These are phyloP conservation scores for Stenotaenia linearis DNA, from an alignment of 2,888 invertebrate species.

Conservation along the genomic window DNA sequence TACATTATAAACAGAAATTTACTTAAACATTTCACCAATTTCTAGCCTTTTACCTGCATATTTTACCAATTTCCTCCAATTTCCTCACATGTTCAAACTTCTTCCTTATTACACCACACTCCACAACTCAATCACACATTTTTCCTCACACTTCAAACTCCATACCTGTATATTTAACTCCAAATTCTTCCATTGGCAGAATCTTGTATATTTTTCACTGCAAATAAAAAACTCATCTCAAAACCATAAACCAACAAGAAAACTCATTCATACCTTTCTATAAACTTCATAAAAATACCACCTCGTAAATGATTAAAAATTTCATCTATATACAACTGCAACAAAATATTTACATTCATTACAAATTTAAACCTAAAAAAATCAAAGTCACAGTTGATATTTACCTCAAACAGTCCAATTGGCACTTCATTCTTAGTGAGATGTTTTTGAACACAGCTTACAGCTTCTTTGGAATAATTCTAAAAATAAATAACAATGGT, in stretches of 20 bases:
- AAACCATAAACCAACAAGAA: conserved; percentile 36
- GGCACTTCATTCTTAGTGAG: conserved; percentile 96
- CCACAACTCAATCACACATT: too few species aligned
- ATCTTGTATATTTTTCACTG: conserved; percentile 98
- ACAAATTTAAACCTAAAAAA: too few species aligned
- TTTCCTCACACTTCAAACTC: too few species aligned
- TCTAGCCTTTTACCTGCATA: too few species aligned
- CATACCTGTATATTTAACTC: conserved; percentile 95
- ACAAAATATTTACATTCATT: too few species aligned
- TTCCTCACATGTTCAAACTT: too few species aligned
- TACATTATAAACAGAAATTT: too few species aligned
- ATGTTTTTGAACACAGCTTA: conserved; percentile 95
- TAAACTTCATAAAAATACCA: conserved; percentile 93
- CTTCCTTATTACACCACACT: too few species aligned
- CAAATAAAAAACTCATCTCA: conserved; percentile 44
- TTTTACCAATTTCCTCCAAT: too few species aligned
- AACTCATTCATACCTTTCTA: conserved; percentile 73
- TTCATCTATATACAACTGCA: conserved; percentile 93
- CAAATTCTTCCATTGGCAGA: conserved; percentile 99
- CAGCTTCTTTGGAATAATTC: conserved; percentile 97
- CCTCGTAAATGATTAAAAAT: conserved; percentile 96
- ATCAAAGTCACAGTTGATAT: too few species aligned
- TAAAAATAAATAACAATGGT: conserved; percentile 46
- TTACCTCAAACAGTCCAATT: conserved; percentile 94
- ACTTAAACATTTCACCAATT: too few species aligned